Percentiles rank a stretch among this genome's conserved stretches.
These are phyloP conservation scores for Caenorhabditis becei DNA, from an alignment of 2,888 invertebrate species.

Conservation along the genomic window DNA sequence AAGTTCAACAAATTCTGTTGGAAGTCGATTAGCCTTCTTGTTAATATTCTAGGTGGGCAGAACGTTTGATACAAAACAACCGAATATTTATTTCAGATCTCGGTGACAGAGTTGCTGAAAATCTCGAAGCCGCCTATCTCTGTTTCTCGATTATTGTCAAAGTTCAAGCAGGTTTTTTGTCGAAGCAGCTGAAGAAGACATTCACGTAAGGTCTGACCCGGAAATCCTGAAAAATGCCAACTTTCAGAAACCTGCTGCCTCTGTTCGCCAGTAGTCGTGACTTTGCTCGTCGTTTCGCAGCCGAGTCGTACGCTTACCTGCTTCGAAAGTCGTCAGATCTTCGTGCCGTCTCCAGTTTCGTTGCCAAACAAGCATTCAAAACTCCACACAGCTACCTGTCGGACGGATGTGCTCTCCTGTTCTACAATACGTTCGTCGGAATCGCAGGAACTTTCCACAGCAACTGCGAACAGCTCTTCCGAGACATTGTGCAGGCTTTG, in stretches of 20 bases:
- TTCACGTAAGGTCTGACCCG: constrained; percentile 65
- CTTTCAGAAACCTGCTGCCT: constrained; percentile 82
- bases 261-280: constrained; percentile 88
- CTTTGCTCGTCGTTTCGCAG: constrained; percentile 93
- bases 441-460: constrained; percentile 91
- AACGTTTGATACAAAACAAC: neutral
- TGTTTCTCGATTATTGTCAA: constrained; percentile 93
- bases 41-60: constrained; percentile 60
- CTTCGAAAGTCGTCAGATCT: constrained; percentile 85
- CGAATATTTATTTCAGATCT: constrained; percentile 49
- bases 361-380: constrained; percentile 66
- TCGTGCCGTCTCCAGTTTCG: constrained; percentile 58
- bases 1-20: constrained; percentile 73
- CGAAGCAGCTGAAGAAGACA: constrained; percentile 86
- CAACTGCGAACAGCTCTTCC: constrained; percentile 44
- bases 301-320: constrained; percentile 96
- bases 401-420: constrained; percentile 89
- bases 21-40: constrained; percentile 66
- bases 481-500: constrained; percentile 46
- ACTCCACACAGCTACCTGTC: constrained; percentile 59
- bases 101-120: constrained; percentile 63
- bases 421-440: constrained; percentile 92
- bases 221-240: neutral
- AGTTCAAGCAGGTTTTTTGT: constrained; percentile 89
- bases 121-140: constrained; percentile 90